Evolutionary conservation across 2,888 invertebrate species (phyloP).

Genomic region (Cheilosia grossa): DNA sequence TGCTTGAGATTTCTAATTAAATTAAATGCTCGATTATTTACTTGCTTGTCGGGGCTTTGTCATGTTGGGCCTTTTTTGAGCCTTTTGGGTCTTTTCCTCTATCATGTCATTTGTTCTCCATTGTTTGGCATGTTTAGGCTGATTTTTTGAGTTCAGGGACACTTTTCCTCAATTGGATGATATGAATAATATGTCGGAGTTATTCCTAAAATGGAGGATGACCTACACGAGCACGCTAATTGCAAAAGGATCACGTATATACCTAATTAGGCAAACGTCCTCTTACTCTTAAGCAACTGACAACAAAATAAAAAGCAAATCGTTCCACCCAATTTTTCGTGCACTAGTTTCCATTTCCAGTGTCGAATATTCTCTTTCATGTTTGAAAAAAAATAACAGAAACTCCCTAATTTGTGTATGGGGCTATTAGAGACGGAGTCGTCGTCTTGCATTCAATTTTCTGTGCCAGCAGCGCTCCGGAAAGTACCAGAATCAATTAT

Average conservation of each 20-base stretch:
- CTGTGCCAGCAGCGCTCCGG: constrained; percentile 15
- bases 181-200: no score
- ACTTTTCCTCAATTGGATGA: neutral
- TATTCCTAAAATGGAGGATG: no score
- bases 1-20: constrained; percentile 75
- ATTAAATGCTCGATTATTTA: constrained; percentile 75
- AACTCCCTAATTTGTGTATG: constrained; percentile 30
- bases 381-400: neutral
- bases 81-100: neutral
- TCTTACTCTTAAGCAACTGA: neutral
- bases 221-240: constrained; percentile 10
- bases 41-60: constrained; percentile 44
- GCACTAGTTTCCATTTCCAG: neutral
- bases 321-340: neutral
- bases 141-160: neutral
- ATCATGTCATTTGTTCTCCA: constrained; percentile 10
- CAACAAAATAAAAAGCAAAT: neutral
- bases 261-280: constrained; percentile 9
- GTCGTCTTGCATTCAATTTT: constrained; percentile 26
- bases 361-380: constrained; percentile 15
- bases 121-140: constrained; percentile 9
- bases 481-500: constrained; percentile 65
- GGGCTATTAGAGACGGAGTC: constrained; percentile 26
- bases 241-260: constrained; percentile 17
- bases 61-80: neutral